phyloP scores from a whole-genome alignment of 2,113 vertebrate species.

The Tupaia chinensis region DNA sequence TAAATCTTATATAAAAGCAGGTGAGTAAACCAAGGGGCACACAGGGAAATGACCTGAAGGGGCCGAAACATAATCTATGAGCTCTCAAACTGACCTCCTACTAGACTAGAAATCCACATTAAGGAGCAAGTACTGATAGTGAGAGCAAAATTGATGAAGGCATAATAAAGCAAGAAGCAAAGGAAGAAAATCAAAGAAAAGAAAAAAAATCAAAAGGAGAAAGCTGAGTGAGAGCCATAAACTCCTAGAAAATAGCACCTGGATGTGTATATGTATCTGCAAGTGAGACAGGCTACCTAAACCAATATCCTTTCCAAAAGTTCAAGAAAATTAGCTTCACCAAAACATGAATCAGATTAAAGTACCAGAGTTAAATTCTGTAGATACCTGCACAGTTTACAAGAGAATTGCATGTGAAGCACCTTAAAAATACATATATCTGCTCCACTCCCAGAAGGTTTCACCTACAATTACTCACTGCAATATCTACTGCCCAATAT shows the following conservation, averaged over 20 bases:
- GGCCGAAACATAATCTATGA: not conserved
- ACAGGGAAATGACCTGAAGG: not conserved
- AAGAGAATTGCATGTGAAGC: not conserved
- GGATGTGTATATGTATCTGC: not conserved
- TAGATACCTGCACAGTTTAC: not conserved
- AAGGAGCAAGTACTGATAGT: not conserved
- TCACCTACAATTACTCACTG: not conserved
- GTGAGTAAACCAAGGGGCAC: not conserved
- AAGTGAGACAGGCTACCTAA: constrained; percentile 10
- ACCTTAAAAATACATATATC: not conserved
- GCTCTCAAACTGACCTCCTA: not conserved
- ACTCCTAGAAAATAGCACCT: not conserved
- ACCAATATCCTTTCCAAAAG: not conserved
- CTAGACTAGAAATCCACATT: not conserved
- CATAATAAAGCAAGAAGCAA: not conserved
- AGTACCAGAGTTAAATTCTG: not conserved
- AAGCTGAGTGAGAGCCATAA: not conserved
- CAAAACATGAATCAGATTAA: not conserved
- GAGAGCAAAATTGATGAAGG: not conserved
- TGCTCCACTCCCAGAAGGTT: not conserved
- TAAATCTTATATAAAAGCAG: not conserved
- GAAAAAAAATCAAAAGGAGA: not conserved
- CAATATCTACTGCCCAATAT: not conserved
- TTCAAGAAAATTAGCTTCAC: not conserved
- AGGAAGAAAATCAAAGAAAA: not conserved